These are phyloP conservation scores for Phalanger gymnotis DNA, from an alignment of 2,797 vertebrate genomes.

Conservation along the genomic window DNA sequence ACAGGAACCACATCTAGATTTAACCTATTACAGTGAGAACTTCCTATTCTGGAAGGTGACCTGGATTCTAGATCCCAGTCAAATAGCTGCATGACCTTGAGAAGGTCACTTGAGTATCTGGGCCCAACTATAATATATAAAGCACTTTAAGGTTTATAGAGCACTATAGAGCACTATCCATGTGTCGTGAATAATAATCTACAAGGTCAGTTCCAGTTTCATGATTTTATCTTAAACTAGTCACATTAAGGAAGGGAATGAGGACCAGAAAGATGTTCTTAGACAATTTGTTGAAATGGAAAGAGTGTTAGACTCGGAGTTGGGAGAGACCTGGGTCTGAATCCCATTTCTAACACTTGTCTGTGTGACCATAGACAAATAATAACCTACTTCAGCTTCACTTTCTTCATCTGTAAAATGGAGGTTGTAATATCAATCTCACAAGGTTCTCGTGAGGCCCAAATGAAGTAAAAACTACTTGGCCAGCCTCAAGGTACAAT, in stretches of 20 bases:
- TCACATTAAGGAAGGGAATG: neutral
- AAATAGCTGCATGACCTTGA: neutral
- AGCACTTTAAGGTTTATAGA: neutral
- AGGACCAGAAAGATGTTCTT: neutral
- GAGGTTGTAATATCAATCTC: constrained; percentile 1
- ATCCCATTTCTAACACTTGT: neutral
- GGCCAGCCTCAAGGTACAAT: neutral
- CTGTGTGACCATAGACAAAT: neutral
- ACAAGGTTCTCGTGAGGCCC: neutral
- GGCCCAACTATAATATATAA: neutral
- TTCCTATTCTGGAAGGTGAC: neutral
- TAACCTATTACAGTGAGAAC: neutral
- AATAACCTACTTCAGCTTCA: constrained; percentile 24
- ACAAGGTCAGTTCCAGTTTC: neutral
- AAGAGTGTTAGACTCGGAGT: neutral
- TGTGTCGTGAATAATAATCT: neutral
- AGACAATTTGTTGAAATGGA: neutral
- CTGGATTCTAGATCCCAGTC: neutral
- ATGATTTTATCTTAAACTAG: neutral
- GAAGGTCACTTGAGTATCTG: neutral
- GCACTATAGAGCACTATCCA: neutral
- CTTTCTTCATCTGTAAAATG: constrained; percentile 17
- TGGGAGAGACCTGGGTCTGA: neutral
- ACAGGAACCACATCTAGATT: neutral
- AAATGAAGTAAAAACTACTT: constrained; percentile 17